Percentiles rank a stretch among this genome's conserved stretches.
Conservation (phyloP, 2,888 invertebrate species). For the Mythimna vitellina region DNA sequence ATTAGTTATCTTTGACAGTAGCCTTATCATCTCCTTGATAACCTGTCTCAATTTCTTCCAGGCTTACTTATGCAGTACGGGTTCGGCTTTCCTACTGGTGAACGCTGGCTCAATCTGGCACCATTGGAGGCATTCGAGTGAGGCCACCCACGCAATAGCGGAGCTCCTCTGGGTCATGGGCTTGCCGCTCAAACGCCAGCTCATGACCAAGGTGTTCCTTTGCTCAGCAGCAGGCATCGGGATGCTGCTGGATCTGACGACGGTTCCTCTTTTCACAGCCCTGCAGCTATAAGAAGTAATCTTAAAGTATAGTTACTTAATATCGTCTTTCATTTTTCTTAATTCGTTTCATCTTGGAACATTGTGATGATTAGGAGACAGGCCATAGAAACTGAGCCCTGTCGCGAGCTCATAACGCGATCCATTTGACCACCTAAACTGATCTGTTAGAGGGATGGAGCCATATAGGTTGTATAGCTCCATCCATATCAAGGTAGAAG, state of each 20-base stretch:
- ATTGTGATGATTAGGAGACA: neutral
- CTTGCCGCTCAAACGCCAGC: conserved; percentile 73
- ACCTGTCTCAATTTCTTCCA: conserved; percentile 48
- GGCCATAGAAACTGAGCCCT: neutral
- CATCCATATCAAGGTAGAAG: too few relatives aligned
- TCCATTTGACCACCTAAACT: too few relatives aligned
- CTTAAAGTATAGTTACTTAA: neutral
- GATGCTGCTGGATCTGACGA: conserved; percentile 66
- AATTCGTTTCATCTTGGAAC: neutral
- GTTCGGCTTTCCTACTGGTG: conserved; percentile 70
- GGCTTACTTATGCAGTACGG: conserved; percentile 75
- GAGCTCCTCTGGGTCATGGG: conserved; percentile 77
- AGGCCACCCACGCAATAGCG: conserved; percentile 75
- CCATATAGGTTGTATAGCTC: too few relatives aligned
- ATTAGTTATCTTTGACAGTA: too few relatives aligned
- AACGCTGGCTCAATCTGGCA: conserved; percentile 76
- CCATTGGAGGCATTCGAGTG: conserved; percentile 73
- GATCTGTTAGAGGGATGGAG: too few relatives aligned
- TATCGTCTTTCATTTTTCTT: conserved; percentile 6
- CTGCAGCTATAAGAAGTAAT: neutral
- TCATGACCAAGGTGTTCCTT: conserved; percentile 71
- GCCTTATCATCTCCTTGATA: neutral
- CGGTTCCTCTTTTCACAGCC: conserved; percentile 19
- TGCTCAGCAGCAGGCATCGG: conserved; percentile 64
- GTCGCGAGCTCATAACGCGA: too few relatives aligned